Percentiles rank a stretch among this genome's conserved stretches.
Evolutionary conservation across 1,140 invertebrate genomes (phyloP).

Genomic region (Rhyacophila brunnea): DNA sequence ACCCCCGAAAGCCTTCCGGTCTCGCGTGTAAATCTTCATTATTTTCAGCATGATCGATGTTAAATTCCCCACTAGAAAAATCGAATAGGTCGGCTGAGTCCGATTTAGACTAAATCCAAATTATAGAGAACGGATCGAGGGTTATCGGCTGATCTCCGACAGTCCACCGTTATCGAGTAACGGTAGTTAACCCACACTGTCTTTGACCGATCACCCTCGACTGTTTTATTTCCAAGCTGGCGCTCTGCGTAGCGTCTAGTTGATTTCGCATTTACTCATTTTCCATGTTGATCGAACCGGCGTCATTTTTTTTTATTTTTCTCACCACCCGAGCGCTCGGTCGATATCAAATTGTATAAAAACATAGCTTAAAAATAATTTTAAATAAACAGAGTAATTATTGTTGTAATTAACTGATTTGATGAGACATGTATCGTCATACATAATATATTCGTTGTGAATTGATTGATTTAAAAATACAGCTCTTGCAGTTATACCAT

Average conservation of each 20-base stretch:
- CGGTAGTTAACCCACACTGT: too few relatives aligned
- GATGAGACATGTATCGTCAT: slow-evolving; percentile 10
- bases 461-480: slow-evolving; percentile 22
- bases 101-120: slow-evolving; percentile 6
- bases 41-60: slow-evolving; percentile 22
- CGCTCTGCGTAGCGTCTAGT: not conserved
- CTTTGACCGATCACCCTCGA: too few relatives aligned
- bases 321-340: too few relatives aligned
- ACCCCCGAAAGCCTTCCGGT: slow-evolving; percentile 9
- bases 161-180: too few relatives aligned
- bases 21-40: slow-evolving; percentile 44
- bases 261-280: too few relatives aligned
- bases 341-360: slow-evolving; percentile 12
- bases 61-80: slow-evolving; percentile 17
- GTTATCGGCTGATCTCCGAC: slow-evolving; percentile 4
- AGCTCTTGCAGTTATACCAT: slow-evolving; percentile 30
- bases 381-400: slow-evolving; percentile 24
- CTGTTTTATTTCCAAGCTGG: not conserved
- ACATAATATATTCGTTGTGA: slow-evolving; percentile 11
- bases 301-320: too few relatives aligned
- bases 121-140: not conserved
- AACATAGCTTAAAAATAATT: slow-evolving; percentile 20
- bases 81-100: slow-evolving; percentile 12
- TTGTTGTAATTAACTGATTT: slow-evolving; percentile 7
- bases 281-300: too few relatives aligned